Evolutionary conservation across 1,140 invertebrate genomes (phyloP), one percentile per base, ranked within the genome.

Genomic region (Lasaia peninsularis): DNA sequence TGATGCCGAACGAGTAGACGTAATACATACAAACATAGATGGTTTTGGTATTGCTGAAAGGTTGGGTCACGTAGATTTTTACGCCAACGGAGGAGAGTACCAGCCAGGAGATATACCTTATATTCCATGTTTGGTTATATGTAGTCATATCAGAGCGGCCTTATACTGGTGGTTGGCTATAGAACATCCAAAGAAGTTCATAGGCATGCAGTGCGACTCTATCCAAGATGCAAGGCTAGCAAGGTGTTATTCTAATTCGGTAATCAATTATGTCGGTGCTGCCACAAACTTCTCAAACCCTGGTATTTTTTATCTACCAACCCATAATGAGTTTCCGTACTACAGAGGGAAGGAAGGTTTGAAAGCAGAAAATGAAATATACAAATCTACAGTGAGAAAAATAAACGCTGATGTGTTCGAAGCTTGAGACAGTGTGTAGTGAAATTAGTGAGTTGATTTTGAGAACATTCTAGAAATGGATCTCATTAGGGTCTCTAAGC

Each of bases 51-150:
- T 94, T 55, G 84, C 91, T 2, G 91, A 91, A 67, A 88, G 88
- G 0, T 74, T 92, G 11, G 94, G 94, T 0, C 92, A 94, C 70
- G 91, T 94, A 2, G 94, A 96, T 78, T 92, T 94, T 67, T 95
- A 94, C 62, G 90, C 93, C 0, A 95, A 95, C 64, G 94, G 94
- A 0, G 94, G 94, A 0, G 89, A 91, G 57, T 75, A 91, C 12
- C 94, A 96, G 68, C 94, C 94, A 0, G 50, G 77, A 8, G 84
- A 87, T 56, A 75, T 87, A 10, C 69, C 75, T 0, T 78, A 72
- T 24, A 65, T 86, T 5, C 86, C 86, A 0, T 89, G 86, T 56
- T 18, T 86, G 0, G 62, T 85, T 2, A 7, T 87, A 3, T 89
- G 86, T 21, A 86, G 82, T 56, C 86, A 89, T 44, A 0, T 86